These are phyloP conservation scores for Trissonchulus latispiculum DNA, from an alignment of 2,888 invertebrate species.

Conservation along the genomic window DNA sequence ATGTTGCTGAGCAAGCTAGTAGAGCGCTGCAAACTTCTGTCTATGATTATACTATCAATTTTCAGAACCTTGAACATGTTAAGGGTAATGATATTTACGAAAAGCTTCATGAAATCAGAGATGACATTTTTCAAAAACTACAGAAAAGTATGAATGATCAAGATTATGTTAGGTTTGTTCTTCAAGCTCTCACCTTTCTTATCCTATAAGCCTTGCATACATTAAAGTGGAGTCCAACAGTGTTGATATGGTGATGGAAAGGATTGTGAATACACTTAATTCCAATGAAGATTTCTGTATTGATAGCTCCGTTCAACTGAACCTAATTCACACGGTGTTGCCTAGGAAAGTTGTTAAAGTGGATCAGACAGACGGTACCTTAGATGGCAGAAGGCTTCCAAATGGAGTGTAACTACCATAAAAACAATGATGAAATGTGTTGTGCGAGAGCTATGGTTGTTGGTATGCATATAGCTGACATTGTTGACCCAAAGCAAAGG, in stretches of 20 bases:
- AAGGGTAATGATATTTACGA: background rate
- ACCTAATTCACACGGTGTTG: slow-evolving; percentile 10
- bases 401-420: too few relatives aligned
- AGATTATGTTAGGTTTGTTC: slow-evolving; percentile 11
- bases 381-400: too few relatives aligned
- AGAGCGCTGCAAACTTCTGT: background rate
- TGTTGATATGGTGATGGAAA: slow-evolving; percentile 1
- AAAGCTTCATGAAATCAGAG: background rate
- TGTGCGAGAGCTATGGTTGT: background rate
- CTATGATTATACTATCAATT: background rate
- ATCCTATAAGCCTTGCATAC: slow-evolving; percentile 15
- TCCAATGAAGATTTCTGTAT: slow-evolving; percentile 7
- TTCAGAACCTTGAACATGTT: background rate
- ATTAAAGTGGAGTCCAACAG: background rate
- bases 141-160: background rate
- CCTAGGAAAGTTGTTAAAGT: background rate
- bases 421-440: background rate
- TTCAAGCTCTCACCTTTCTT: slow-evolving; percentile 13
- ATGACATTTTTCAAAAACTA: background rate
- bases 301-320: background rate
- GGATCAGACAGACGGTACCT: too few relatives aligned
- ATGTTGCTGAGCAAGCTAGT: background rate
- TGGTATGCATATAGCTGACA: background rate
- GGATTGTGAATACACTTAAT: background rate
- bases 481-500: background rate